Percentiles rank a stretch among this genome's conserved stretches.
Evolutionary conservation across 2,113 vertebrate genomes (phyloP).

Genomic region (Rhinopomastus cyanomelas): DNA sequence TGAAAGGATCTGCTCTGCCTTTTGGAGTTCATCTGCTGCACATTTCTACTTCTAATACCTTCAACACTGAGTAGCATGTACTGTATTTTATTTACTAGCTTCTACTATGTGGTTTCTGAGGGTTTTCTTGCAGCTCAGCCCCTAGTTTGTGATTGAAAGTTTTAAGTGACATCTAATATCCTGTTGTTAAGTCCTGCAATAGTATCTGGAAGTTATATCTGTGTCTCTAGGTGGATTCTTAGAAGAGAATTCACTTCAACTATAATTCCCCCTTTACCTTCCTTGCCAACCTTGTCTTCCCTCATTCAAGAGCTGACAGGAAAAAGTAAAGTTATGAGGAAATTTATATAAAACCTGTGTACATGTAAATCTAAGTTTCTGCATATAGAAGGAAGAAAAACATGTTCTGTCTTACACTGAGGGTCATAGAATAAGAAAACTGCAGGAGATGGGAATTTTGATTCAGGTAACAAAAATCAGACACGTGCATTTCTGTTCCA

Average conservation of each 20-base stretch:
- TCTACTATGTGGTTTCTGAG: not conserved
- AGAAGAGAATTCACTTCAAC: slow-evolving; percentile 12
- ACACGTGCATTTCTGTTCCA: not conserved
- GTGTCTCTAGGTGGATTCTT: slow-evolving; percentile 23
- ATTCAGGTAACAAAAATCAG: not conserved
- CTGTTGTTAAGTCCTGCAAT: slow-evolving; percentile 9
- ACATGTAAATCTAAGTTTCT: not conserved
- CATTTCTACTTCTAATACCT: not conserved
- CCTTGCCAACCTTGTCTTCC: not conserved
- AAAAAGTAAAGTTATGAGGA: slow-evolving; percentile 24
- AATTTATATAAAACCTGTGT: slow-evolving; percentile 13
- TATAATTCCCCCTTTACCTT: not conserved
- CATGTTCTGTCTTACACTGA: too few relatives aligned
- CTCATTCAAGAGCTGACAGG: not conserved
- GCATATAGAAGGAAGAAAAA: slow-evolving; percentile 25
- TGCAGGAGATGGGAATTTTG: not conserved
- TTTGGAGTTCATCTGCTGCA: not conserved
- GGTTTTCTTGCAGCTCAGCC: not conserved
- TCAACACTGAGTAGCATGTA: not conserved
- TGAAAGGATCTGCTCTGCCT: slow-evolving; percentile 2
- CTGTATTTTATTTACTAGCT: not conserved
- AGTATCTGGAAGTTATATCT: slow-evolving; percentile 34
- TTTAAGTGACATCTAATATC: slow-evolving; percentile 37
- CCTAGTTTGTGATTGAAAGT: slow-evolving; percentile 2
- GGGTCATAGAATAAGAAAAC: not conserved